These are phyloP conservation scores for Neodiprion pinetum DNA, from an alignment of 1,140 invertebrate genomes.

Conservation along the genomic window DNA sequence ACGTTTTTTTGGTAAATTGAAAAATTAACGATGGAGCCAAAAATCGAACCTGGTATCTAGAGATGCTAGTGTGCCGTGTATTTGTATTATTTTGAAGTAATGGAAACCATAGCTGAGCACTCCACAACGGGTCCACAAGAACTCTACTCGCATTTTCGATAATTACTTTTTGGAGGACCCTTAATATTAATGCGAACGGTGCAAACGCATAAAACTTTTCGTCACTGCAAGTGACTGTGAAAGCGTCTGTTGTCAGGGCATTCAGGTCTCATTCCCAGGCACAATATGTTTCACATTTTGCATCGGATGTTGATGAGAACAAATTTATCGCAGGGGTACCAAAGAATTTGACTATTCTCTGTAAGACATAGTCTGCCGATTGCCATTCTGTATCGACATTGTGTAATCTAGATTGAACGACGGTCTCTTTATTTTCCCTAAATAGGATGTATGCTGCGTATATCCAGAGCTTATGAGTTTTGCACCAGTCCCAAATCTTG, in stretches of 20 bases:
- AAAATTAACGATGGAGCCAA: too few species aligned
- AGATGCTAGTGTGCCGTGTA: too few species aligned
- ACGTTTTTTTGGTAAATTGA: too few species aligned
- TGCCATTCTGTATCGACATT: constrained; percentile 38
- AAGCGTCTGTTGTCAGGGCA: constrained; percentile 32
- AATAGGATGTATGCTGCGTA: constrained; percentile 46
- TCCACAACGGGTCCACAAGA: constrained; percentile 39
- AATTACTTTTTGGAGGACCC: constrained; percentile 35
- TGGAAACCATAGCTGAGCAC: constrained; percentile 31
- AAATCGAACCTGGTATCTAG: too few species aligned
- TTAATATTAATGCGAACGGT: constrained; percentile 37
- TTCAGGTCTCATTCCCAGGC: constrained; percentile 33
- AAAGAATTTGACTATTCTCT: constrained; percentile 8
- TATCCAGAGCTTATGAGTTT: constrained; percentile 37
- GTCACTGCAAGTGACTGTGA: constrained; percentile 30
- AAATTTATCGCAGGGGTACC: constrained; percentile 33
- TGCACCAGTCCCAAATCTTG: constrained; percentile 47
- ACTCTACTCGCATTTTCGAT: constrained; percentile 35
- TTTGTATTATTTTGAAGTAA: constrained; percentile 19
- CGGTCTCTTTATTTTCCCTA: constrained; percentile 27
- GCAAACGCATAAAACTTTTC: constrained; percentile 37
- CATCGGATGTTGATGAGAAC: constrained; percentile 33
- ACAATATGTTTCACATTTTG: constrained; percentile 31
- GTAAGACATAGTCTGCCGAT: constrained; percentile 17
- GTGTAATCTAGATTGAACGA: constrained; percentile 29